Evolutionary conservation across 2,888 invertebrate genomes (phyloP).

Genomic region (Ceratothoa steindachneri): DNA sequence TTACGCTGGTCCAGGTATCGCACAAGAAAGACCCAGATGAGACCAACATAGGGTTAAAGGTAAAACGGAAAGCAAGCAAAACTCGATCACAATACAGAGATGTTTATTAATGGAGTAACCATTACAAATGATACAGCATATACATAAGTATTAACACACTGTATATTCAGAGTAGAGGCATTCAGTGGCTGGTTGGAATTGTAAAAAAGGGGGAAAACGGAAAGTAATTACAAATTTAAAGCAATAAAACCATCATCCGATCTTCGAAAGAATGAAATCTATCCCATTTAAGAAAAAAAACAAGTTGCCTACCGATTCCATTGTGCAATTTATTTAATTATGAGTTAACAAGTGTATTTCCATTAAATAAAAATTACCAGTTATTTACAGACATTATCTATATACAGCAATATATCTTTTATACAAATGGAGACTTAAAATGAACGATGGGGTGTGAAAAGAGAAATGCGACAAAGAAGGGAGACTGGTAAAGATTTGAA

Average conservation of each 20-base stretch:
- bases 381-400: neutral
- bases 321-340: neutral
- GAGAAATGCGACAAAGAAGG: neutral
- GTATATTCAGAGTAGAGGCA: constrained; percentile 1
- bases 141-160: constrained; percentile 31
- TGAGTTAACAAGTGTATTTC: neutral
- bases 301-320: neutral
- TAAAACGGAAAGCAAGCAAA: too few species aligned
- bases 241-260: neutral
- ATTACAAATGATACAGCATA: constrained; percentile 48
- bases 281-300: too few species aligned
- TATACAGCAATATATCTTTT: neutral
- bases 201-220: neutral
- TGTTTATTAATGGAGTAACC: constrained; percentile 48
- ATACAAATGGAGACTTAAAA: too few species aligned
- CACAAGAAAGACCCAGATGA: too few species aligned
- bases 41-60: too few species aligned
- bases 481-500: neutral
- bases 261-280: too few species aligned
- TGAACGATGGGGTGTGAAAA: too few species aligned
- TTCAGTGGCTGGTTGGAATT: neutral
- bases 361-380: neutral
- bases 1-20: too few species aligned
- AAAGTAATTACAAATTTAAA: neutral
- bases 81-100: constrained; percentile 16